These are phyloP conservation scores for Aspiorhynchus laticeps DNA, from an alignment of 2,113 vertebrate species.

Conservation along the genomic window DNA sequence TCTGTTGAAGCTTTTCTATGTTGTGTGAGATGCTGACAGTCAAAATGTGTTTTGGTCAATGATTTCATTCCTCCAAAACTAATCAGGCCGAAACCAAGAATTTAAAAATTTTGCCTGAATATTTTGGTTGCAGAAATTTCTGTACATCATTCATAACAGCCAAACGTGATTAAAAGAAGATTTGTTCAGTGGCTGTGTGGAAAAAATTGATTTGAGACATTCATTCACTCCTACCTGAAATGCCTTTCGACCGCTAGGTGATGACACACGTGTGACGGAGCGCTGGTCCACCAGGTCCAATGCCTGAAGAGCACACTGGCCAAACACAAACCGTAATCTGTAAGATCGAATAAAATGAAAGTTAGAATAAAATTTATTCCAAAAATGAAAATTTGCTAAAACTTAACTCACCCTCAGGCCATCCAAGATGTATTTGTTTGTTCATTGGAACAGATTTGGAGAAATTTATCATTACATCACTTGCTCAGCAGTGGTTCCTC, in stretches of 20 bases:
- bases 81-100: background rate
- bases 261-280: conserved; percentile 80
- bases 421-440: too few relatives aligned
- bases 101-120: background rate
- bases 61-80: background rate
- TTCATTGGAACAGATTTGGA: too few relatives aligned
- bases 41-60: background rate
- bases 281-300: conserved; percentile 89
- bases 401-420: too few relatives aligned
- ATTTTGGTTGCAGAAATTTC: background rate
- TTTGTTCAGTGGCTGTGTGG: background rate
- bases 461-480: too few relatives aligned
- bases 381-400: too few relatives aligned
- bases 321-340: conserved; percentile 92
- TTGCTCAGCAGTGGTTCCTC: too few relatives aligned
- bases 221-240: conserved; percentile 82
- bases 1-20: background rate
- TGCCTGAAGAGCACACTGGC: conserved; percentile 84
- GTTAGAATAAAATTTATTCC: background rate
- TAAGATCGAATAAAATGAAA: background rate
- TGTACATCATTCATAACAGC: background rate
- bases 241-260: conserved; percentile 84
- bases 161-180: background rate
- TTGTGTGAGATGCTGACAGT: background rate
- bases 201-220: background rate